phyloP scores from a whole-genome alignment of 2,888 invertebrate genomes.

The Pristionchus fissidentatus region DNA sequence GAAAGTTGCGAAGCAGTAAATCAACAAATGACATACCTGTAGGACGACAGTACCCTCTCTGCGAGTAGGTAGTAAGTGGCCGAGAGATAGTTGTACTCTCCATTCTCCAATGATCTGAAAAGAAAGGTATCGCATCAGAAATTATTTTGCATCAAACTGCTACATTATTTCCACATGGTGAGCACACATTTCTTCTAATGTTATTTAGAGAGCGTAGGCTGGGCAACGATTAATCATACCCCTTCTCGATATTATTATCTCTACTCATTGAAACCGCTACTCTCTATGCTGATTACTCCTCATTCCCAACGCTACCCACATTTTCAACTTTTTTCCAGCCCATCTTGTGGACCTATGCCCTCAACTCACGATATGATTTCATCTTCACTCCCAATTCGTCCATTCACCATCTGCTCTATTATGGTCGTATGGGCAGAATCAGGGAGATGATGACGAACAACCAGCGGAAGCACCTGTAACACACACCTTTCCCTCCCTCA shows the following conservation, averaged over 20 bases:
- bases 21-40: constrained; percentile 79
- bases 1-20: background rate
- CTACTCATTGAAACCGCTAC: background rate
- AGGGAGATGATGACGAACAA: constrained; percentile 89
- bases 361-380: constrained; percentile 85
- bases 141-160: too few relatives aligned
- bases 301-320: background rate
- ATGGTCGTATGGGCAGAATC: constrained; percentile 91
- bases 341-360: too few relatives aligned
- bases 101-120: constrained; percentile 88
- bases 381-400: constrained; percentile 93
- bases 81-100: constrained; percentile 97
- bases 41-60: constrained; percentile 87
- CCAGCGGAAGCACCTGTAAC: constrained; percentile 76
- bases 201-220: too few relatives aligned
- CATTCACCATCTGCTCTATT: constrained; percentile 95
- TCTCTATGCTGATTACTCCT: background rate
- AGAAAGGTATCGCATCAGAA: too few relatives aligned
- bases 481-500: too few relatives aligned
- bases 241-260: too few relatives aligned
- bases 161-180: too few relatives aligned
- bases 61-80: constrained; percentile 97
- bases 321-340: background rate
- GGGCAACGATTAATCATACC: too few relatives aligned
- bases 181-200: too few relatives aligned